A percentile compares a stretch with the other conserved stretches of the same genome.
Conservation (phyloP, 2,113 vertebrate genomes). For the Rhinoptilus africanus region DNA sequence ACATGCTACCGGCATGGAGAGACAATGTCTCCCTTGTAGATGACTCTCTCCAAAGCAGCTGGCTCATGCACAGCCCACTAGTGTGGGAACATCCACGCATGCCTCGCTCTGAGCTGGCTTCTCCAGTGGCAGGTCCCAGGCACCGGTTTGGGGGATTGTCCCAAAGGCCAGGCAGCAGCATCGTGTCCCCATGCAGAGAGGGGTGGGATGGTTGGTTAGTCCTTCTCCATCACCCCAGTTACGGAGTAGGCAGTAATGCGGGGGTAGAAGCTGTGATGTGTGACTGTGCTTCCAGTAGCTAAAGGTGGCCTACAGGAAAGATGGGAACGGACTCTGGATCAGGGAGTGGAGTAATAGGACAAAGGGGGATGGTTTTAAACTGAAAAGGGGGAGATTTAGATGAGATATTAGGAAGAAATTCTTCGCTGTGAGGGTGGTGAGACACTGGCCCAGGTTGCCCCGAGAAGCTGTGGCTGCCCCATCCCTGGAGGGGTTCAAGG, state of each 20-base stretch:
- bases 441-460: neutral
- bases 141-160: rapidly evolving
- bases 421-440: neutral
- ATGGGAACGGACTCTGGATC: neutral
- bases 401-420: neutral
- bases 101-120: neutral
- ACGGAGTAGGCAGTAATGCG: rapidly evolving
- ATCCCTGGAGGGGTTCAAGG: neutral
- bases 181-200: neutral
- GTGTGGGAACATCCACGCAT: rapidly evolving
- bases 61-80: rapidly evolving
- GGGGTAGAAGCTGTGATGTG: neutral
- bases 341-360: neutral
- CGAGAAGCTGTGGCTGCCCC: neutral
- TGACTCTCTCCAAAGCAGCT: neutral
- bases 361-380: neutral
- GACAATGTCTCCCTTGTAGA: rapidly evolving
- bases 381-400: neutral
- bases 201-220: neutral
- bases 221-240: neutral
- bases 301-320: neutral
- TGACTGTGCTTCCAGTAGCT: rapidly evolving
- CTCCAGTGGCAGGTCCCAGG: neutral
- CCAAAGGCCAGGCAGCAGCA: neutral
- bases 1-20: neutral